A percentile compares a stretch with the other conserved stretches of the same genome.
These are phyloP conservation scores for Macaria liturata DNA, from an alignment of 2,888 invertebrate genomes.

Conservation along the genomic window DNA sequence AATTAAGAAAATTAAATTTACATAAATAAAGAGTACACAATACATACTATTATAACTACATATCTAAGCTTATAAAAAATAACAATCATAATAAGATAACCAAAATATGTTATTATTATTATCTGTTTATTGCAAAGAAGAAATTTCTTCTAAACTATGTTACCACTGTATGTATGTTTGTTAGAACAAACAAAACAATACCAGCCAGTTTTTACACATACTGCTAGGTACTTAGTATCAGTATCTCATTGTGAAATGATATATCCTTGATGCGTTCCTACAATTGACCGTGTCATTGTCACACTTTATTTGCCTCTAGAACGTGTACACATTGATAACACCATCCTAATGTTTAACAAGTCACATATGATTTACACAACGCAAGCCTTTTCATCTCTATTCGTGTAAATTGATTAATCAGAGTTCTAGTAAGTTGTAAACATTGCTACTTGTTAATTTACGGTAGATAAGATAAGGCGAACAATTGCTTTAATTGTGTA, in stretches of 20 bases:
- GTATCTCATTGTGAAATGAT: constrained; percentile 39
- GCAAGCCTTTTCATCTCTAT: constrained; percentile 55
- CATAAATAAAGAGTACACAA: too few relatives aligned
- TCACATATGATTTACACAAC: constrained; percentile 60
- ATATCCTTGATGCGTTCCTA: constrained; percentile 40
- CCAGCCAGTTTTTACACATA: too few relatives aligned
- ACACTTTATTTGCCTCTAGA: constrained; percentile 49
- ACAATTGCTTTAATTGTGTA: constrained; percentile 31
- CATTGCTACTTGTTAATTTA: constrained; percentile 58
- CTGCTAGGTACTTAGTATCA: not conserved
- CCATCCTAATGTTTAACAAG: constrained; percentile 54
- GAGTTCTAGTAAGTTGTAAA: constrained; percentile 45
- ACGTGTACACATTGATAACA: constrained; percentile 42
- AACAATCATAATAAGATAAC: too few relatives aligned
- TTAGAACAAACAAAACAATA: too few relatives aligned
- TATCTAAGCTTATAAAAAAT: too few relatives aligned
- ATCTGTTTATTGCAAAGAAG: too few relatives aligned
- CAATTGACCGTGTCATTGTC: constrained; percentile 60
- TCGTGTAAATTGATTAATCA: constrained; percentile 68
- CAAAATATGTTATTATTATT: too few relatives aligned
- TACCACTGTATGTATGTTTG: too few relatives aligned
- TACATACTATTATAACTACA: too few relatives aligned
- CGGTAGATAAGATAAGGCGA: constrained; percentile 59
- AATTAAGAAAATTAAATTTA: too few relatives aligned
- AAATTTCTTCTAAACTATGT: too few relatives aligned